These are phyloP conservation scores for Drosophila lacteicornis DNA, from an alignment of 1,140 invertebrate genomes.

Conservation along the genomic window DNA sequence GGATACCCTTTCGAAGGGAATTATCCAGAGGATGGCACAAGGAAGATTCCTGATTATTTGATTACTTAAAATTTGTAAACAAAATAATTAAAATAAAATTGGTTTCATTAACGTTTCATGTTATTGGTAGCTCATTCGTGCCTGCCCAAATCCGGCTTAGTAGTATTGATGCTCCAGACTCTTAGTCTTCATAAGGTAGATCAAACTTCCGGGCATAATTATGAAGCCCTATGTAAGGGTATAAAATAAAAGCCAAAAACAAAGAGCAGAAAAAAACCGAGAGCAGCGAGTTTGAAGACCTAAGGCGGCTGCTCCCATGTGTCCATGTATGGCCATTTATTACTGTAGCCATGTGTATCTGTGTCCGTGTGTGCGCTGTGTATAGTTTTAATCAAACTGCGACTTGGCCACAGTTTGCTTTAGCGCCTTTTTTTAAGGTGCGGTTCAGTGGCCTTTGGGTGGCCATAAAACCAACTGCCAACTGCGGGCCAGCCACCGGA, in stretches of 20 bases:
- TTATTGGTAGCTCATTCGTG: not conserved
- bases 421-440: slow-evolving; percentile 80
- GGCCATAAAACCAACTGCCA: slow-evolving; percentile 68
- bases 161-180: not conserved
- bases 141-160: not conserved
- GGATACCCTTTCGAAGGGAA: not conserved
- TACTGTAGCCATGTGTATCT: slow-evolving; percentile 41
- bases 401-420: slow-evolving; percentile 74
- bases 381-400: slow-evolving; percentile 80
- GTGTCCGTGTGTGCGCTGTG: slow-evolving; percentile 32
- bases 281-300: slow-evolving; percentile 35
- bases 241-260: not conserved
- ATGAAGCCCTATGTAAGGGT: slow-evolving; percentile 23
- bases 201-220: slow-evolving; percentile 5
- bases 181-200: not conserved
- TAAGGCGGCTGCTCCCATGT: slow-evolving; percentile 68
- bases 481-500: slow-evolving; percentile 47
- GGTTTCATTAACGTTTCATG: accelerated
- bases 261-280: slow-evolving; percentile 2
- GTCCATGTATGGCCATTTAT: slow-evolving; percentile 79
- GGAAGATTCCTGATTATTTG: too few relatives aligned
- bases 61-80: too few relatives aligned
- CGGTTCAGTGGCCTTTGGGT: slow-evolving; percentile 81
- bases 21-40: too few relatives aligned
- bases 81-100: not conserved